Evolutionary conservation across 2,888 invertebrate species (phyloP).

Genomic region (Melangyna quadrimaculata): DNA sequence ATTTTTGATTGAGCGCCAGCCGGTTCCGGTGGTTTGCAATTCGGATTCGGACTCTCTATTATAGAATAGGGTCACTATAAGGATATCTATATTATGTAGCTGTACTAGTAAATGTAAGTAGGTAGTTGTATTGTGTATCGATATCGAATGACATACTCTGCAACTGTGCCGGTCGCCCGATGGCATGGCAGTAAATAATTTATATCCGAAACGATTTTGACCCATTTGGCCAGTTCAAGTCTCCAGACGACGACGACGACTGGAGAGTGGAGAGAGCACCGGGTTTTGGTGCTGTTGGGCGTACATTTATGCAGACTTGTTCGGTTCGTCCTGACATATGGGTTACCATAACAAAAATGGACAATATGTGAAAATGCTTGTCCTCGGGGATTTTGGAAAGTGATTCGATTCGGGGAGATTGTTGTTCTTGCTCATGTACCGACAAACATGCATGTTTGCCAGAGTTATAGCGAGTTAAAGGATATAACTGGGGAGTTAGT

Average conservation of each 20-base stretch:
- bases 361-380: constrained; percentile 38
- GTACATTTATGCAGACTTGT: neutral
- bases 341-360: constrained; percentile 45
- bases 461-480: neutral
- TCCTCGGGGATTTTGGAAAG: constrained; percentile 31
- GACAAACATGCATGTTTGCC: neutral
- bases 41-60: neutral
- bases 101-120: too few species aligned
- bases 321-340: constrained; percentile 30
- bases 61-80: constrained; percentile 5
- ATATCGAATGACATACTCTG: too few species aligned
- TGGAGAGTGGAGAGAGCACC: neutral
- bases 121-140: too few species aligned
- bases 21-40: constrained; percentile 31
- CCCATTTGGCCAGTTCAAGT: constrained; percentile 20
- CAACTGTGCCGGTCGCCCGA: neutral
- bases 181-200: constrained; percentile 45
- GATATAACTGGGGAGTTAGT: neutral
- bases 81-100: neutral
- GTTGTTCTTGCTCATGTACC: neutral
- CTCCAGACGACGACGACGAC: neutral
- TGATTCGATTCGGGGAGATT: constrained; percentile 19
- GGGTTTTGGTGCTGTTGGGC: neutral
- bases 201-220: constrained; percentile 34
- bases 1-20: constrained; percentile 53